These are phyloP conservation scores for Lordiphosa fenestrarum DNA, from an alignment of 2,888 invertebrate species.

Conservation along the genomic window DNA sequence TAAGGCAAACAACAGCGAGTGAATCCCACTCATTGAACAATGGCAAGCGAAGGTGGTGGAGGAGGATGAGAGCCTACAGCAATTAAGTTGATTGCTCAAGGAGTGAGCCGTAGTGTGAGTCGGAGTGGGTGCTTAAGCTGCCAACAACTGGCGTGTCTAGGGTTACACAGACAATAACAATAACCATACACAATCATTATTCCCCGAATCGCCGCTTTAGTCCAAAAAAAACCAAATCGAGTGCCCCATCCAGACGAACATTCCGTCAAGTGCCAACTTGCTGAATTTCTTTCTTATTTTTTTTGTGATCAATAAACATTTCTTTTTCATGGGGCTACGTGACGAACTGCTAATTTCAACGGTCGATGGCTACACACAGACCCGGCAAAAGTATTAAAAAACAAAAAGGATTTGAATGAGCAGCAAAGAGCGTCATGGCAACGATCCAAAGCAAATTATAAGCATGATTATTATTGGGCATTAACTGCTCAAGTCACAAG, in stretches of 20 bases:
- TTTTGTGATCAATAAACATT: conserved; percentile 26
- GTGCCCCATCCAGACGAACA: conserved; percentile 30
- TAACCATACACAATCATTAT: conserved; percentile 22
- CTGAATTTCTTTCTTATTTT: conserved; percentile 1
- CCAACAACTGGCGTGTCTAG: conserved; percentile 54
- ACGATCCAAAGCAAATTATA: conserved; percentile 39
- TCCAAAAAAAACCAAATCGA: conserved; percentile 9
- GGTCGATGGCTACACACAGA: conserved; percentile 22
- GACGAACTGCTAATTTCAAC: conserved; percentile 71
- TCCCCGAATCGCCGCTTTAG: conserved; percentile 11
- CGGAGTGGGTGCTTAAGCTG: conserved; percentile 13
- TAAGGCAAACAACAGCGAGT: conserved; percentile 14
- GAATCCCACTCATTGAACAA: conserved; percentile 65
- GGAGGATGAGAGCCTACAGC: conserved; percentile 32
- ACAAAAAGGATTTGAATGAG: conserved; percentile 39
- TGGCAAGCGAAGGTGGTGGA: conserved; percentile 20
- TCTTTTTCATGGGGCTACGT: conserved; percentile 58
- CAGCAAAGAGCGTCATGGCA: conserved; percentile 17
- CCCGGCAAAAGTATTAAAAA: conserved; percentile 22
- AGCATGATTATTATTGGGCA: conserved; percentile 43
- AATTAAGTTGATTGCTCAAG: conserved; percentile 67
- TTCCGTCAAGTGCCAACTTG: conserved; percentile 24
- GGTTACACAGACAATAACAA: conserved; percentile 44
- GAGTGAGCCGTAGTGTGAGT: conserved; percentile 23
- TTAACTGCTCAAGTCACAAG: conserved; percentile 54